Conservation (phyloP, 2,888 invertebrate genomes). For the Drosophila phalerata region DNA sequence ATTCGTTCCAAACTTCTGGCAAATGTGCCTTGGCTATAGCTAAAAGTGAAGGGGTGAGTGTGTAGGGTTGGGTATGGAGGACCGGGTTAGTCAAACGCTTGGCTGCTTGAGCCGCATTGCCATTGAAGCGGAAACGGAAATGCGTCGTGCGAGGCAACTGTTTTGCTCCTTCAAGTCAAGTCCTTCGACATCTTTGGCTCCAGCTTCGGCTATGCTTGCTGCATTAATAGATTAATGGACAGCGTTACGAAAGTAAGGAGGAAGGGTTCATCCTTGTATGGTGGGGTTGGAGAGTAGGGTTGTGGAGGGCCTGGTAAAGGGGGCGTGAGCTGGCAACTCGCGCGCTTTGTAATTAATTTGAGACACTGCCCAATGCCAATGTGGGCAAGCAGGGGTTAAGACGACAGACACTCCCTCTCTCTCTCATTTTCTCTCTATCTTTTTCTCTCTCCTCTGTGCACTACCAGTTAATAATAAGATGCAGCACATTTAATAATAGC, state of each 20-base stretch:
- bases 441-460: slow-evolving; percentile 14
- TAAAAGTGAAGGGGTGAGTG: neutral
- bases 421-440: slow-evolving; percentile 2
- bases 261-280: neutral
- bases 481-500: slow-evolving; percentile 77
- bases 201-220: slow-evolving; percentile 26
- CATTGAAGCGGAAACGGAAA: slow-evolving; percentile 80
- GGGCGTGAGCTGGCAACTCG: slow-evolving; percentile 36
- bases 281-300: neutral
- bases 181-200: slow-evolving; percentile 28
- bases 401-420: neutral
- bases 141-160: slow-evolving; percentile 55
- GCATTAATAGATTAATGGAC: slow-evolving; percentile 76
- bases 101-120: slow-evolving; percentile 46
- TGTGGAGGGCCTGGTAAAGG: neutral
- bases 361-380: slow-evolving; percentile 33
- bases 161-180: slow-evolving; percentile 17
- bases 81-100: slow-evolving; percentile 22
- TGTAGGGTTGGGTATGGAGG: neutral
- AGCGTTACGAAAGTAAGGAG: neutral
- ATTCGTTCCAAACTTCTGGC: slow-evolving; percentile 74
- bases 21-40: slow-evolving; percentile 20
- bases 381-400: slow-evolving; percentile 13
- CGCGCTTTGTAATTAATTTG: slow-evolving; percentile 54
- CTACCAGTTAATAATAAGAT: slow-evolving; percentile 72